These are phyloP conservation scores for Lethrus apterus DNA, from an alignment of 1,140 invertebrate species.

Conservation along the genomic window DNA sequence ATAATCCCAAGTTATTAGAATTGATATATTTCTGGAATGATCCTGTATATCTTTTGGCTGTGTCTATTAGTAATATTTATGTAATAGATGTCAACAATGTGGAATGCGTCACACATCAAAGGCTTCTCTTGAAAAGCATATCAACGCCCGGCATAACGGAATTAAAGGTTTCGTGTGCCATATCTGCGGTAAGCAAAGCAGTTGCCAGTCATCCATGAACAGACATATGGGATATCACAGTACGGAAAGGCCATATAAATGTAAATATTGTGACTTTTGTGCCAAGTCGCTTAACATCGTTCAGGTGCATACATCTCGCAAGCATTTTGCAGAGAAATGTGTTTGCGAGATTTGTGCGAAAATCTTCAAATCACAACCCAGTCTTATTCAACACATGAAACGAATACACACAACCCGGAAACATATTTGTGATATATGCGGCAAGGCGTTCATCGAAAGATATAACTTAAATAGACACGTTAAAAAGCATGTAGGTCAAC, in stretches of 20 bases:
- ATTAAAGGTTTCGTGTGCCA: constrained; percentile 20
- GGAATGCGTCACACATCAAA: constrained; percentile 16
- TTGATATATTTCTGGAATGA: too few species aligned
- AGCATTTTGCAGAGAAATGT: constrained; percentile 18
- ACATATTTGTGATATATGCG: constrained; percentile 32
- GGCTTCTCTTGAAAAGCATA: constrained; percentile 20
- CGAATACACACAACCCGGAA: constrained; percentile 16
- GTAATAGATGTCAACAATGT: constrained; percentile 14
- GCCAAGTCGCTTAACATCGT: constrained; percentile 19
- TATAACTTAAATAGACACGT: constrained; percentile 27
- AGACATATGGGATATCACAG: constrained; percentile 20
- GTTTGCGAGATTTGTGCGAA: constrained; percentile 19
- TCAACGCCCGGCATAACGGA: constrained; percentile 17
- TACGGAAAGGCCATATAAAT: constrained; percentile 15
- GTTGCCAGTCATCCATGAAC: constrained; percentile 20
- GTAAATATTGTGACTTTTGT: constrained; percentile 18
- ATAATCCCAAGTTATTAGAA: too few species aligned
- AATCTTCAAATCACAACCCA: constrained; percentile 19
- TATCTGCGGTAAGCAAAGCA: constrained; percentile 22
- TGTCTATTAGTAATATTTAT: neutral
- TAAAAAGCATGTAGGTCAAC: constrained; percentile 21
- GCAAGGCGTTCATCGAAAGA: constrained; percentile 27
- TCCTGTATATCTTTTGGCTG: constrained; percentile 6
- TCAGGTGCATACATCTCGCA: constrained; percentile 17
- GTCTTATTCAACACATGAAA: constrained; percentile 20